Percentiles rank a stretch among this genome's conserved stretches.
These are phyloP conservation scores for Apamea anceps DNA, from an alignment of 2,888 invertebrate genomes.

Conservation along the genomic window DNA sequence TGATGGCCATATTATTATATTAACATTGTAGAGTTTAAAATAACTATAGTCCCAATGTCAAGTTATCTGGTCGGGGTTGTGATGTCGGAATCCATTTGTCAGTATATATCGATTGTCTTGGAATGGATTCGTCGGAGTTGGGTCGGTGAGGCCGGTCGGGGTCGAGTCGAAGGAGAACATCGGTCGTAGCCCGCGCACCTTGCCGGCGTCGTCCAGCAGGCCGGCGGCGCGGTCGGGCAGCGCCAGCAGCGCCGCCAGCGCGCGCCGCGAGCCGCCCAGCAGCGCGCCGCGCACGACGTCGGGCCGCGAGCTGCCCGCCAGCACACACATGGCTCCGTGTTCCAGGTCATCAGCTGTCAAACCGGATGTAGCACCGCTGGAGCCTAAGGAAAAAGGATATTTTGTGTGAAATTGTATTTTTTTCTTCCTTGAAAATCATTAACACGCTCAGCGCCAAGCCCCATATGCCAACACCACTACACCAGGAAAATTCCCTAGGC, in stretches of 20 bases:
- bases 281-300: conserved; percentile 83
- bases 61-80: neutral
- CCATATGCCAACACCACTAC: too few species aligned
- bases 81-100: neutral
- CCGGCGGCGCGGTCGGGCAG: conserved; percentile 92
- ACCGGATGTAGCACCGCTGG: conserved; percentile 82
- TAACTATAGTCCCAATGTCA: neutral
- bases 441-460: too few species aligned
- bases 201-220: conserved; percentile 61
- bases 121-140: neutral
- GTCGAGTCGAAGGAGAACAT: neutral
- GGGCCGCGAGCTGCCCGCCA: conserved; percentile 93
- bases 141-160: neutral
- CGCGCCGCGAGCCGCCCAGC: conserved; percentile 92
- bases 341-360: conserved; percentile 99
- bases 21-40: neutral
- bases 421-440: neutral
- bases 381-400: conserved; percentile 1
- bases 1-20: neutral
- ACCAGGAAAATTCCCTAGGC: too few species aligned
- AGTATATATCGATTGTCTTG: neutral
- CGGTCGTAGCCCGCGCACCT: too few species aligned
- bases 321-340: conserved; percentile 95
- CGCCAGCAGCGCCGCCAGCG: conserved; percentile 91
- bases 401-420: neutral